Base-by-base conservation (phyloP, 2,797 vertebrate species). In the Pseudopleuronectes americanus region DNA sequence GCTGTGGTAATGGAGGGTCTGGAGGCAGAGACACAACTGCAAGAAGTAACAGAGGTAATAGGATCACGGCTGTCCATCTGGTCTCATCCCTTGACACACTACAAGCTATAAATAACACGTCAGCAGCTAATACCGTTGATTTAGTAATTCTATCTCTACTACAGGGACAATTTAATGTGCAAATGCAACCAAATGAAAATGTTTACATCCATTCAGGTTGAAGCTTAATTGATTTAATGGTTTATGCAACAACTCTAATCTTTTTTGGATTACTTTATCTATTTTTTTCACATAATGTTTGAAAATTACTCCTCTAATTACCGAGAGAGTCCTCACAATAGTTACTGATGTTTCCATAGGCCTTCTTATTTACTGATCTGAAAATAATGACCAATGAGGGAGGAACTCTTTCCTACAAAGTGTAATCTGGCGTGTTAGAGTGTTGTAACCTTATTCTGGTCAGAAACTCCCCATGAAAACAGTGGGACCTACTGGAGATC, bases 41-140 rank as follows among this genome's bases (percentile, higher is more conserved):
- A 65, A 74, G 63, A 79, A 49, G 68, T 76, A 84, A 72, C 49
- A 75, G 57, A 74, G 86, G 71, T 87, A 90, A 90, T 83, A 85
- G 81, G 87, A 89, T 89, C 85, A 85, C 17, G 38, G 57, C 64
- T 68, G 77, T 82, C 82, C 77, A 89, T 84, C 84, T 88, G 87
- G 82, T 71, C 67, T 71, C 49, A 72, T 62, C 77, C 72, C 66
- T 84, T 62, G 74, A 68, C 71, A 65, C 9, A 26, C 71, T 57
- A 71, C 55, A 60, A 45, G 60, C 74, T 85, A 87, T 77, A 85
- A 84, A 87, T 90, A 89, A 62, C 63, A 70, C 47, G 24, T 47
- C 26, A 58, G 55, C 12, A 10, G 70, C 59, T 77, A 83, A 83
- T 64, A 64, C 76, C 71, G 74, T 68, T 68, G 53, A 74, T 76